These are phyloP conservation scores for Maniola hyperantus DNA, from an alignment of 2,888 invertebrate species.

Conservation along the genomic window DNA sequence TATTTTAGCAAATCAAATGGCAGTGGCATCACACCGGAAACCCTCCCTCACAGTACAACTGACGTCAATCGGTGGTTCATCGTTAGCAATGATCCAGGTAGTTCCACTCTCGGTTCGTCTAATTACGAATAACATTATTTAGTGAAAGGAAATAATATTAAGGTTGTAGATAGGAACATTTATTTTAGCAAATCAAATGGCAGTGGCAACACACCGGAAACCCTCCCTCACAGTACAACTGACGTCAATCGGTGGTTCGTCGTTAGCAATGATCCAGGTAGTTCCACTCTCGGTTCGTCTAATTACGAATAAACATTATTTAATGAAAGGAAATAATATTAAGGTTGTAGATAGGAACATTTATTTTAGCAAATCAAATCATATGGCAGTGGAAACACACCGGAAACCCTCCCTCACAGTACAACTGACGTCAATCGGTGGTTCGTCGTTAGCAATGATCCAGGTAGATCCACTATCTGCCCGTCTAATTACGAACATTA, in stretches of 20 bases:
- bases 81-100: conserved; percentile 69
- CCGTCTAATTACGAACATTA: conserved; percentile 62
- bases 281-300: conserved; percentile 63
- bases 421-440: not conserved
- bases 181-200: conserved; percentile 25
- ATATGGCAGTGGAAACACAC: too few species aligned
- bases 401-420: conserved; percentile 3
- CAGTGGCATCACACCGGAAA: conserved; percentile 42
- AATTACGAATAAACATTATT: too few species aligned
- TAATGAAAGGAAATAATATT: too few species aligned
- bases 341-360: too few species aligned
- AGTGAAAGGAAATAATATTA: not conserved
- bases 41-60: conserved; percentile 55
- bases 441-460: conserved; percentile 6
- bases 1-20: conserved; percentile 25
- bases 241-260: conserved; percentile 62
- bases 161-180: not conserved
- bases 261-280: conserved; percentile 69
- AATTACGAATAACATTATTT: too few species aligned
- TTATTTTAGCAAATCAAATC: too few species aligned
- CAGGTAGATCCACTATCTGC: not conserved
- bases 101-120: conserved; percentile 52
- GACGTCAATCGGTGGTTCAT: conserved; percentile 62
- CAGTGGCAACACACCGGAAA: conserved; percentile 43
- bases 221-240: conserved; percentile 55